A percentile compares a stretch with the other conserved stretches of the same genome.
Conservation (phyloP, 2,113 vertebrate genomes). For the Antigone vipio region DNA sequence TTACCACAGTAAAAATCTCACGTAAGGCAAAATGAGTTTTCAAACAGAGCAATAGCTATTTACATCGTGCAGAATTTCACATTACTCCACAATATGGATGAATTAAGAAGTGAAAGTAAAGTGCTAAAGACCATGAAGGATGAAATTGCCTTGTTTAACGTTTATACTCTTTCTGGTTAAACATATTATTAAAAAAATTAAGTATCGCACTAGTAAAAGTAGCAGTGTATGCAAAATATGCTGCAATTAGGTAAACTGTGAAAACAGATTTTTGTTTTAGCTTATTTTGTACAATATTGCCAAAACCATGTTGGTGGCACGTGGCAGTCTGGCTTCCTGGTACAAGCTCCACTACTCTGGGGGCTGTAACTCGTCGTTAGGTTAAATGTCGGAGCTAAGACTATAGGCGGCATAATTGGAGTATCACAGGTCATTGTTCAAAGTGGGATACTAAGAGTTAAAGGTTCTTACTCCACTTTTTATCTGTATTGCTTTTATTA, state of each 20-base stretch:
- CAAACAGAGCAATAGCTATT: not conserved
- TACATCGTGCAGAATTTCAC: not conserved
- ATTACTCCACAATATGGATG: not conserved
- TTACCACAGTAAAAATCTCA: conserved; percentile 7
- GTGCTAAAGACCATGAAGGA: not conserved
- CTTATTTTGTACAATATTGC: not conserved
- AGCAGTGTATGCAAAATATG: not conserved
- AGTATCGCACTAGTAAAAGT: not conserved
- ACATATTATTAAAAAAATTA: not conserved
- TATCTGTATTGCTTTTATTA: not conserved
- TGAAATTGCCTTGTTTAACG: not conserved
- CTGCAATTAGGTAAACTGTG: not conserved
- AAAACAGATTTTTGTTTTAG: not conserved
- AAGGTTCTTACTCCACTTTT: not conserved
- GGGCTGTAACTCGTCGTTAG: not conserved
- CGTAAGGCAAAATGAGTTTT: conserved; percentile 27
- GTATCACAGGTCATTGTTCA: not conserved
- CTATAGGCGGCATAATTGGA: not conserved
- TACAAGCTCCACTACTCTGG: not conserved
- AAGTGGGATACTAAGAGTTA: not conserved
- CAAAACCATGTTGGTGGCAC: not conserved
- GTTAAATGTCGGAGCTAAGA: not conserved
- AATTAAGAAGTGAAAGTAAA: not conserved
- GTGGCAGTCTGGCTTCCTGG: not conserved
- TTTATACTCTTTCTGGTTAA: not conserved